These are phyloP conservation scores for Cyprinodon variegatus DNA, from an alignment of 2,113 vertebrate genomes.

Conservation along the genomic window DNA sequence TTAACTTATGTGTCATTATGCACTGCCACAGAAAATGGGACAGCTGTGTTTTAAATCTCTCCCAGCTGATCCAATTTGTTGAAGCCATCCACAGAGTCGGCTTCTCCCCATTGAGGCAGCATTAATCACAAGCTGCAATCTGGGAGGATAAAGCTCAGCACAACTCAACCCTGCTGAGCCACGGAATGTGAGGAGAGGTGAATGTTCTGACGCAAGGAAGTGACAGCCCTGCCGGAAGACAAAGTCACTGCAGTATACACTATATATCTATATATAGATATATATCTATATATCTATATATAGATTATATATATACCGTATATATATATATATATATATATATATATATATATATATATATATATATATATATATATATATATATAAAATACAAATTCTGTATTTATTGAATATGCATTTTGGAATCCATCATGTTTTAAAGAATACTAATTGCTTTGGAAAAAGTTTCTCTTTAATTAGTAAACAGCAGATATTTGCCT, in stretches of 20 bases:
- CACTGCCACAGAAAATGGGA: slow-evolving; percentile 64
- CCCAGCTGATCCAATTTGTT: slow-evolving; percentile 80
- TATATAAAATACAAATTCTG: no score
- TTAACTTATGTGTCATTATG: slow-evolving; percentile 27
- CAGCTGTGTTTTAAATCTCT: slow-evolving; percentile 80
- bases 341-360: no score
- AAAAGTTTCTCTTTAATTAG: not conserved
- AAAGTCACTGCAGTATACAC: slow-evolving; percentile 18
- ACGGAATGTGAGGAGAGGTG: slow-evolving; percentile 38
- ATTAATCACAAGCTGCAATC: slow-evolving; percentile 78
- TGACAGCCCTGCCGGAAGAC: slow-evolving; percentile 37
- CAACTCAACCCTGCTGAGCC: slow-evolving; percentile 64
- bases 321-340: not conserved
- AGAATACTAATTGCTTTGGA: not conserved
- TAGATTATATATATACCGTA: no score
- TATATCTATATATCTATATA: no score
- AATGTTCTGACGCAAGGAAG: slow-evolving; percentile 24
- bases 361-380: no score
- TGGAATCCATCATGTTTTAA: no score
- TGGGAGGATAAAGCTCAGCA: slow-evolving; percentile 72
- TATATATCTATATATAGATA: no score
- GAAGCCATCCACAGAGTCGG: slow-evolving; percentile 66
- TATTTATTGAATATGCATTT: no score
- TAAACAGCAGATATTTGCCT: slow-evolving; percentile 78
- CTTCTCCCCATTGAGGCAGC: slow-evolving; percentile 60